These are phyloP conservation scores for Gambelia wislizenii DNA, from an alignment of 2,797 vertebrate species.

Conservation along the genomic window DNA sequence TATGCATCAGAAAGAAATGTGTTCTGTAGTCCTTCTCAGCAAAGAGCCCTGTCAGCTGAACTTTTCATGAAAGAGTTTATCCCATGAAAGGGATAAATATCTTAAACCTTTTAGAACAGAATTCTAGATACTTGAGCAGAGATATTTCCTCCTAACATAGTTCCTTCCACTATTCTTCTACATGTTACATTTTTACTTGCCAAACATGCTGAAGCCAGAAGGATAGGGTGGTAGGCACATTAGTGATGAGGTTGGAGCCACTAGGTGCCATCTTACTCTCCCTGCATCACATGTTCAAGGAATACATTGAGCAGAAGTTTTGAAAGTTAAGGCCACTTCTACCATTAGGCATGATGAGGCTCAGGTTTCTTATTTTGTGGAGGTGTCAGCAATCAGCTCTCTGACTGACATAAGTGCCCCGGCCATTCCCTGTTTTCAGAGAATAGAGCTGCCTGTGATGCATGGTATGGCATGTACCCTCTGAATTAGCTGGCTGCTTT, in stretches of 20 bases:
- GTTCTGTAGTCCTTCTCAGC: neutral
- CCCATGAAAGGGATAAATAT: neutral
- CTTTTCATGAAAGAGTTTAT: neutral
- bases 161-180: neutral
- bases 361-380: too few relatives aligned
- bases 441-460: neutral
- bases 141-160: neutral
- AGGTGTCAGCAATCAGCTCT: too few relatives aligned
- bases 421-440: neutral
- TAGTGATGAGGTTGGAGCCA: neutral
- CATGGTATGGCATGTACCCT: neutral
- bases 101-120: neutral
- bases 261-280: neutral
- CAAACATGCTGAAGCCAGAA: neutral
- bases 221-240: neutral
- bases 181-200: neutral
- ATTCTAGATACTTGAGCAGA: neutral
- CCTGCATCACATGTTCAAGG: neutral
- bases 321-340: neutral
- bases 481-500: neutral
- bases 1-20: neutral
- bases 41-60: neutral
- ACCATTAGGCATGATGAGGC: neutral
- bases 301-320: neutral
- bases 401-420: too few relatives aligned